These are phyloP conservation scores for Opisthocomus hoazin DNA, from an alignment of 2,113 vertebrate species.

Conservation along the genomic window DNA sequence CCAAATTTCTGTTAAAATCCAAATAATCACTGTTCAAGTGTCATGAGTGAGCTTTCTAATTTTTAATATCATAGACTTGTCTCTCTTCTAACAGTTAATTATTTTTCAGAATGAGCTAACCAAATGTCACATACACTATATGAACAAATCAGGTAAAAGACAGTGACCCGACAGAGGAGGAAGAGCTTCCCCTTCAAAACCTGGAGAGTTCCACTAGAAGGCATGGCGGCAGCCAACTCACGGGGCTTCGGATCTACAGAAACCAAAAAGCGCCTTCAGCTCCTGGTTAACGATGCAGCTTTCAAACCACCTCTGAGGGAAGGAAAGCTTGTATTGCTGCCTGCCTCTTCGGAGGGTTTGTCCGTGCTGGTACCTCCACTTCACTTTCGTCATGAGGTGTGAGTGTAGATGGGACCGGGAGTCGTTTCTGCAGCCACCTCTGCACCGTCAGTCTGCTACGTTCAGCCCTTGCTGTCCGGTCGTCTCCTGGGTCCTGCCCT, in stretches of 20 bases:
- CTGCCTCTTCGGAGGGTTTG: background rate
- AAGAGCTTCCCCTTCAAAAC: background rate
- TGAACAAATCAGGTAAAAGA: background rate
- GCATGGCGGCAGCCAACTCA: background rate
- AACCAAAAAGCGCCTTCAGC: background rate
- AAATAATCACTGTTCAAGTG: background rate
- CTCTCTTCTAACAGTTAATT: background rate
- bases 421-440: background rate
- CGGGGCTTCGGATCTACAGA: background rate
- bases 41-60: background rate
- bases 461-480: background rate
- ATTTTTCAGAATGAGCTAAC: background rate
- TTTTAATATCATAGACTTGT: background rate
- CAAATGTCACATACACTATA: background rate
- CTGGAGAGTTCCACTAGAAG: background rate
- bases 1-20: background rate
- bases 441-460: rapidly evolving
- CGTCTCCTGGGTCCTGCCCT: rapidly evolving
- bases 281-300: background rate
- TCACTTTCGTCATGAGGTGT: background rate
- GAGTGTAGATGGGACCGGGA: background rate
- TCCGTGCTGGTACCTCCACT: background rate
- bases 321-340: background rate
- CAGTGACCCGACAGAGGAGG: rapidly evolving
- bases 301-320: background rate